Evolutionary conservation across 2,888 invertebrate genomes (phyloP), one percentile per base, ranked within the genome.

Genomic region (Priocnemis perturbator): DNA sequence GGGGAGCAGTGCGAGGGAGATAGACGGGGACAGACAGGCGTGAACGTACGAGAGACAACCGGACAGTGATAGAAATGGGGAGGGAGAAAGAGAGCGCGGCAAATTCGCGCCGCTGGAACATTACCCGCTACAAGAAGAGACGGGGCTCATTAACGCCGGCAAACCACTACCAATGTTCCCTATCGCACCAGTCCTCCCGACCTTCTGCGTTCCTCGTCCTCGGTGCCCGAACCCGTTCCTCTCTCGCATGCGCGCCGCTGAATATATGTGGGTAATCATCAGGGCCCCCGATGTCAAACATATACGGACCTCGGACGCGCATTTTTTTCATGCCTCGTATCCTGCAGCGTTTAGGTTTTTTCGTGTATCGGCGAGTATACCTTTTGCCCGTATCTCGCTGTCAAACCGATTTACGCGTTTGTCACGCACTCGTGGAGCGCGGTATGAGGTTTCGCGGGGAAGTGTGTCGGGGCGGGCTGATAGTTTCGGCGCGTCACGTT

Each of bases 111-210:
- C 65, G 81, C 70, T 76, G 71, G 76, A 70, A 79, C 80, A 76
- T 79, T 81, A 75, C 72, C 76, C 76, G 73, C 73, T 77, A 69
- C 77, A 73, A 73, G 72, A 68, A 71, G 77, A 79, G 74, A 75
- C 73, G 74, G 71, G 70, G 77, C 79, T 81, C 82, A 78, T 81
- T 82, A 81, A 77, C 77, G 74, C 76, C 37, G 11, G 7, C 37
- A 7, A 7, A 37, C 37, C 37, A 37, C 37, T 37, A 37, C 37
- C 7, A 37, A 26, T 5, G 37, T 11, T 37, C 37, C 4, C 73
- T 75, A 73, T 65, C 69, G 73, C 71, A 62, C 67, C 57, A 52
- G 15, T 26, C 60, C 47, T 53, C 57, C 58, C 55, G 9, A 30
- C 48, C 47, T 73, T 37, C 62, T 52, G 20, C 26, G 14, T n/a